Evolutionary conservation across 2,113 vertebrate genomes (phyloP), one percentile per base, ranked within the genome.

Genomic region (Cheirogaleus medius): DNA sequence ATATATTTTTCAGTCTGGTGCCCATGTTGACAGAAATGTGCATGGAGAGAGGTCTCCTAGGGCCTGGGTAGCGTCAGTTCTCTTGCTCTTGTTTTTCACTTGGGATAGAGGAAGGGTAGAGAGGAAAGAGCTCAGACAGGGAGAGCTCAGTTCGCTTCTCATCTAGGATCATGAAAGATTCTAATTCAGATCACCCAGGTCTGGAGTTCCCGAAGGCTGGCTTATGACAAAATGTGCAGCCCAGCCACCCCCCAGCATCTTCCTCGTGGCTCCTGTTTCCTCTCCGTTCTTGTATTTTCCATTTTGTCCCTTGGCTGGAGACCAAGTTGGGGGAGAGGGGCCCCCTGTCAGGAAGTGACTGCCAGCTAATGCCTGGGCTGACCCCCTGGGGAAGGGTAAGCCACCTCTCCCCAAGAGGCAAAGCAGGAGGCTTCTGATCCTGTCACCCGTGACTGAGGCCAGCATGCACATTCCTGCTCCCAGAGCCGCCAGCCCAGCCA

Each of bases 341-440:
- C 29, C 97, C 95, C 98, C 96, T 98, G 95, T 98, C 98, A 98
- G 98, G 98, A 99, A 98, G 98, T 98, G 98, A 97, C 97, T 97
- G 95, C 93, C 97, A 97, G 97, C 98, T 98, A 98, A 98, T 98
- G 98, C 98, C 97, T 98, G 97, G 42, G 64, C 98, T 97, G 98
- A 98, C 98, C 98, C 96, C 96, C 97, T 92, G 96, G 95, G 97
- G 96, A 97, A 97, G 98, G 97, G 98, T 97, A 97, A 98, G 98
- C 97, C 97, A 86, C 98, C 97, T 98, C 97, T 97, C 96, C 96
- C 98, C 97, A 98, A 98, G 97, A 98, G 97, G 97, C 97, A 98
- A 98, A 98, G 97, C 97, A 97, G 73, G 98, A 98, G 98, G 95
- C 96, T 98, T 98, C 97, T 98, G 98, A 98, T 98, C 97, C 98